These are phyloP conservation scores for Antheraea yamamai DNA, from an alignment of 2,888 invertebrate species.

Conservation along the genomic window DNA sequence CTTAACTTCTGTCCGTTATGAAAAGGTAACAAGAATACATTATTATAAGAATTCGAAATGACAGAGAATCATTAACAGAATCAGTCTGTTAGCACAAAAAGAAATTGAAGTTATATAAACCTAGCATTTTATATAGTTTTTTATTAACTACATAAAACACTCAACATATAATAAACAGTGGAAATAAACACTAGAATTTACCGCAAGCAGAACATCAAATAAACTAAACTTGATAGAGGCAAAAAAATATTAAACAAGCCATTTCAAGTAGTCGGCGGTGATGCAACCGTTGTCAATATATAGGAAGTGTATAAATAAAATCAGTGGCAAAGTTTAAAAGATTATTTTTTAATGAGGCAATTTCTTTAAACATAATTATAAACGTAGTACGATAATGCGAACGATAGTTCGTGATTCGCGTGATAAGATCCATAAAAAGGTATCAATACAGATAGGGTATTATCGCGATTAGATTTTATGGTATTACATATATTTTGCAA, in stretches of 20 bases:
- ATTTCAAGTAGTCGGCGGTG: slow-evolving; percentile 5
- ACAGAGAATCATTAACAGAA: not conserved
- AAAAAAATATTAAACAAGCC: slow-evolving; percentile 4
- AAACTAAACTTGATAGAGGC: slow-evolving; percentile 11
- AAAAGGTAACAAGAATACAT: too few species aligned
- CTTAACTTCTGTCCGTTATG: not conserved
- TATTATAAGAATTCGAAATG: not conserved
- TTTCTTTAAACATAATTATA: slow-evolving; percentile 1
- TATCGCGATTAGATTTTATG: slow-evolving; percentile 13
- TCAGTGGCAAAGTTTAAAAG: not conserved
- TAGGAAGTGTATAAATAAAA: slow-evolving; percentile 8
- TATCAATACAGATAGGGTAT: not conserved
- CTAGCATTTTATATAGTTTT: not conserved
- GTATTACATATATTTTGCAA: not conserved
- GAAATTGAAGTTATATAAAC: not conserved
- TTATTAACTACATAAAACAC: slow-evolving; percentile 7
- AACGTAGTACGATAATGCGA: not conserved
- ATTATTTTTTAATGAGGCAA: not conserved
- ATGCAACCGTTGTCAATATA: not conserved
- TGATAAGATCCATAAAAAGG: slow-evolving; percentile 7
- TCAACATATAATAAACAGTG: not conserved
- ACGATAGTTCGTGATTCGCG: not conserved
- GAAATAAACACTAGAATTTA: not conserved
- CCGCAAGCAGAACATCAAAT: slow-evolving; percentile 4
- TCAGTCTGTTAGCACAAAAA: not conserved